These are phyloP conservation scores for Caenorhabditis plicata DNA, from an alignment of 2,888 invertebrate species.

Conservation along the genomic window DNA sequence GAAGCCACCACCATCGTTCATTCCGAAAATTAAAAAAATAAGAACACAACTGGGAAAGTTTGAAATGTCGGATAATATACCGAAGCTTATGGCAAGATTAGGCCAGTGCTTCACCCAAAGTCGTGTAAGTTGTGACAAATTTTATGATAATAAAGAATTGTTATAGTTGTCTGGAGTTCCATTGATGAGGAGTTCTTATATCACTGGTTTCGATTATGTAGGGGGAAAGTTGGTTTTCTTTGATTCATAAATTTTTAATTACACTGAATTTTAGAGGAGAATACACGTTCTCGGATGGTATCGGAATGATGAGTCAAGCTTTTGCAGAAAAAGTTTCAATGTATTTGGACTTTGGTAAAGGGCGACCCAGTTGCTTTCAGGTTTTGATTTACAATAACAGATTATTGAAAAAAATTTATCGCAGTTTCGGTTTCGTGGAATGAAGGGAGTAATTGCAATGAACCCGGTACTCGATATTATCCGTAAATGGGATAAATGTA, in stretches of 20 bases:
- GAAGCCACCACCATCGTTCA: slow-evolving; percentile 15
- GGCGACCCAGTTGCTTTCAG: slow-evolving; percentile 52
- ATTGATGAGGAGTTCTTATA: slow-evolving; percentile 19
- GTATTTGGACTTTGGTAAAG: slow-evolving; percentile 44
- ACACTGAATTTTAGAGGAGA: slow-evolving; percentile 18
- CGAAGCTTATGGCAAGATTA: slow-evolving; percentile 66
- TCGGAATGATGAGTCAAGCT: slow-evolving; percentile 54
- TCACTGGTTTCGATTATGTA: slow-evolving; percentile 32
- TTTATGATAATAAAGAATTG: neutral
- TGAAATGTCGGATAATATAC: slow-evolving; percentile 53
- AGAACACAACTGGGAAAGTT: slow-evolving; percentile 48
- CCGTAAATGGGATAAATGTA: slow-evolving; percentile 18
- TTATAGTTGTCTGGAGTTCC: slow-evolving; percentile 34
- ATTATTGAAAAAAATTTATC: too few relatives aligned
- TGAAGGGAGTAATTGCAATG: slow-evolving; percentile 63
- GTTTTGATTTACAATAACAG: slow-evolving; percentile 4
- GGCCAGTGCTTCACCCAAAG: slow-evolving; percentile 66
- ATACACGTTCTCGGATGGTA: slow-evolving; percentile 58
- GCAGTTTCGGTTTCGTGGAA: slow-evolving; percentile 63
- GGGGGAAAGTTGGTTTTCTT: slow-evolving; percentile 27
- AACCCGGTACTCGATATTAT: slow-evolving; percentile 53
- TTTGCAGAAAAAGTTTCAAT: slow-evolving; percentile 47
- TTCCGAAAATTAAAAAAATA: slow-evolving; percentile 36
- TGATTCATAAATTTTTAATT: neutral
- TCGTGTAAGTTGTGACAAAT: slow-evolving; percentile 3